A percentile compares a stretch with the other conserved stretches of the same genome.
Evolutionary conservation across 2,888 invertebrate species (phyloP).

Genomic region (Torymus auratus): DNA sequence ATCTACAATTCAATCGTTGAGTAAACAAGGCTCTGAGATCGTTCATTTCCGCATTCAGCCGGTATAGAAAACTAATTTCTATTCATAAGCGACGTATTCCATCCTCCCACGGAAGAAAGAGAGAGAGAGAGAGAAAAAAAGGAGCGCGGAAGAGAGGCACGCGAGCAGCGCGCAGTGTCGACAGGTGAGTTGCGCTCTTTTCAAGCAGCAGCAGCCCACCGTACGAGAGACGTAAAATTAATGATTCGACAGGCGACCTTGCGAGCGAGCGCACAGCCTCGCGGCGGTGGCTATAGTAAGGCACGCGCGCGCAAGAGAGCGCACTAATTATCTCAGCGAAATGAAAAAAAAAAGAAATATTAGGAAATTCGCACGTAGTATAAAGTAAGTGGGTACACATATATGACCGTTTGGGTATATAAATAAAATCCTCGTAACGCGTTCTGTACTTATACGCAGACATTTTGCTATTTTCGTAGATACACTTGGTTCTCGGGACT

Average conservation of each 20-base stretch:
- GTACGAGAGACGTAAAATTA: constrained; percentile 35
- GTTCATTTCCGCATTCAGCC: constrained; percentile 21
- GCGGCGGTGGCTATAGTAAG: constrained; percentile 23
- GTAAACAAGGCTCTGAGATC: constrained; percentile 13
- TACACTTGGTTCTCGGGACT: too few species aligned
- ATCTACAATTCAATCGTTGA: constrained; percentile 22
- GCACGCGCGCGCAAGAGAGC: not conserved
- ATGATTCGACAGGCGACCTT: constrained; percentile 44
- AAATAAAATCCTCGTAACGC: too few species aligned
- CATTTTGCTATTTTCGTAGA: too few species aligned
- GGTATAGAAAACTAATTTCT: not conserved
- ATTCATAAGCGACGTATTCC: constrained; percentile 24
- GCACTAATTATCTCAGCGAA: constrained; percentile 30
- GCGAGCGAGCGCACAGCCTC: constrained; percentile 4
- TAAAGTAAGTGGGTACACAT: too few species aligned
- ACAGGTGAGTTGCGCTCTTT: constrained; percentile 9
- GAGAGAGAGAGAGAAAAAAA: not conserved
- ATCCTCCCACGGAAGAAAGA: constrained; percentile 5
- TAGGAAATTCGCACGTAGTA: too few species aligned
- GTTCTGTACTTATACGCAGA: too few species aligned
- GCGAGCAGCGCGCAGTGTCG: not conserved
- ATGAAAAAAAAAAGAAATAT: too few species aligned
- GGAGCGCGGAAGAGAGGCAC: constrained; percentile 10
- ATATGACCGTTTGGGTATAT: too few species aligned
- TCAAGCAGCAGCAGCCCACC: not conserved